Conservation (phyloP, 2,113 vertebrate species). For the Amblyornis subalaris region DNA sequence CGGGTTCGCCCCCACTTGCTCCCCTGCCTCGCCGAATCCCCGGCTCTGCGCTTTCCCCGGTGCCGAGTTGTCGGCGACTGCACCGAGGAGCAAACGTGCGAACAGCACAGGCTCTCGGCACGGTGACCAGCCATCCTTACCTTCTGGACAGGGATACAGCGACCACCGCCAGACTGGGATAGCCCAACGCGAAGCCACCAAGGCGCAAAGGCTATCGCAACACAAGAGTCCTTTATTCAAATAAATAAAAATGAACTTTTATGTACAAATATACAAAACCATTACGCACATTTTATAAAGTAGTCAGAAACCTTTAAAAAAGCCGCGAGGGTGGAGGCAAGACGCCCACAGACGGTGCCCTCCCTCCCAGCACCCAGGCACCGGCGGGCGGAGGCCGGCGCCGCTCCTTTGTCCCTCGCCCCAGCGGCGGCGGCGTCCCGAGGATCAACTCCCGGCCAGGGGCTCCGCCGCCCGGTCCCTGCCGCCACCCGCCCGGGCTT, state of each 20-base stretch:
- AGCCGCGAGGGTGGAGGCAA: background rate
- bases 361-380: background rate
- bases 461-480: background rate
- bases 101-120: background rate
- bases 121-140: background rate
- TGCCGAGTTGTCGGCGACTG: fast-evolving
- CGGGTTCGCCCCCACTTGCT: background rate
- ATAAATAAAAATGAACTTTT: constrained; percentile 49
- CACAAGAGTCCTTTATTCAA: constrained; percentile 38
- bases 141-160: background rate
- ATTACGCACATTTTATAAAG: background rate
- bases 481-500: background rate
- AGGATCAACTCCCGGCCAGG: background rate
- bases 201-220: background rate
- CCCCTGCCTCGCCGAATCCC: background rate
- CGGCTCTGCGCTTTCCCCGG: too few relatives aligned
- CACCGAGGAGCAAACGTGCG: background rate
- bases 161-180: background rate
- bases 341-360: background rate
- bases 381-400: background rate
- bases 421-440: background rate
- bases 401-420: background rate
- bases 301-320: background rate
- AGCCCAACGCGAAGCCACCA: background rate
- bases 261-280: constrained; percentile 35